Percentiles rank a stretch among this genome's conserved stretches.
These are phyloP conservation scores for Mactromeris polynyma DNA, from an alignment of 2,888 invertebrate genomes.

Conservation along the genomic window DNA sequence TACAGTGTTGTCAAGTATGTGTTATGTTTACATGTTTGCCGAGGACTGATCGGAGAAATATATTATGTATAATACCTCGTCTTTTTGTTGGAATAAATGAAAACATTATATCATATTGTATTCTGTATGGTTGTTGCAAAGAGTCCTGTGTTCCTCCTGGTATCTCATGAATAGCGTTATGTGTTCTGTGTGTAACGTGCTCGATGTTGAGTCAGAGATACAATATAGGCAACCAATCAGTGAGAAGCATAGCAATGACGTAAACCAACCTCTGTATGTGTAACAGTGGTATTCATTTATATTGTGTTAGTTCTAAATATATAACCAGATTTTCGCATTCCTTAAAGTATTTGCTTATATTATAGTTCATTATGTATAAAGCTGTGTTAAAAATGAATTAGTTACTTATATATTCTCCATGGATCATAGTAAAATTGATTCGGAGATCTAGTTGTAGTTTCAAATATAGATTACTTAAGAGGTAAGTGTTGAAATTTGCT, in stretches of 20 bases:
- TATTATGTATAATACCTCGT: neutral
- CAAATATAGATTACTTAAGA: neutral
- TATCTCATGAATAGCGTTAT: neutral
- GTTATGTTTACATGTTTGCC: neutral
- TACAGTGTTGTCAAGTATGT: neutral
- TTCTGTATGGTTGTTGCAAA: neutral
- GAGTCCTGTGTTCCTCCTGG: neutral
- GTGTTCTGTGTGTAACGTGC: neutral
- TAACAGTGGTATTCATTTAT: neutral
- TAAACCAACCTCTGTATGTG: neutral
- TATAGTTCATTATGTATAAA: neutral
- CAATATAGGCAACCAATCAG: neutral
- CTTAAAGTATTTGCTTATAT: neutral
- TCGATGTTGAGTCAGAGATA: neutral
- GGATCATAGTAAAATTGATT: too few species aligned
- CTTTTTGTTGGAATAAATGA: neutral
- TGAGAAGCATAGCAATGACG: neutral
- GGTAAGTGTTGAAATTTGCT: neutral
- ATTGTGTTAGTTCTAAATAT: neutral
- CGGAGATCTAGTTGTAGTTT: neutral
- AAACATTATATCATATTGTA: neutral
- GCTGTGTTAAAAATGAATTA: neutral
- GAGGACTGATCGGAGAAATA: neutral
- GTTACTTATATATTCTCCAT: neutral
- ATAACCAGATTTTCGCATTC: constrained; percentile 7